Evolutionary conservation across 2,797 vertebrate genomes (phyloP), one percentile per base, ranked within the genome.

Genomic region (Coccyzus lansbergi): DNA sequence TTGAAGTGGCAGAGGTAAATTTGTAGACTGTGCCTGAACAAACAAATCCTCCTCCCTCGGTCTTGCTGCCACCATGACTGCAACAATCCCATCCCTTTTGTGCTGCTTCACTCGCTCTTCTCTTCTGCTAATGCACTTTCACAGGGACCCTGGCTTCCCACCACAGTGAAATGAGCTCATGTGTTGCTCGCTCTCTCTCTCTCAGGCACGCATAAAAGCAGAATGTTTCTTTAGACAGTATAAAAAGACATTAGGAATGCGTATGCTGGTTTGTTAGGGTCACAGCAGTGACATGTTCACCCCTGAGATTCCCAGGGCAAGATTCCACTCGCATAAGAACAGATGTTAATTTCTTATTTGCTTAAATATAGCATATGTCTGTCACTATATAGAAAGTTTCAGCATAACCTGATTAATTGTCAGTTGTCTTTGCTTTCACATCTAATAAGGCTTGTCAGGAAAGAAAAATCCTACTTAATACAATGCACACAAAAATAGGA

Each of bases 1-100:
- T 90, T 71, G 40, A 78, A 52, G 77, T 74, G 81, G 68, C 31
- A 63, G 79, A 95, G 85, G 92, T 89, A 95, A 93, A 91, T 53
- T 75, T 44, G 19, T 91, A 91, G 69, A 40, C 64, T 52, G 65
- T 79, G 76, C 51, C 68, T 72, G 77, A 94, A 92, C 69, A 93
- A 94, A 92, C 83, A 94, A 91, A 88, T 58, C 42, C 46, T 77
- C 60, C 75, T 83, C 29, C 72, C 80, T 68, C 7, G 4, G 40
- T n/a, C 55, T 70, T 24, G 11, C 70, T 58, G 78, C 53, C 34
- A 40, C 31, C 46, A 0, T 0, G 16, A 63, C 34, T 86, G 65
- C 48, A 34, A 26, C 10, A 22, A 24, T 7, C 29, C 48, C 56
- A 17, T 42, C 24, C 55, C 24, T 71, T 36, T 2, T 1, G 17